Percentiles rank a stretch among this genome's conserved stretches.
phyloP scores from a whole-genome alignment of 2,888 invertebrate species.

The Masnerella sp. region DNA sequence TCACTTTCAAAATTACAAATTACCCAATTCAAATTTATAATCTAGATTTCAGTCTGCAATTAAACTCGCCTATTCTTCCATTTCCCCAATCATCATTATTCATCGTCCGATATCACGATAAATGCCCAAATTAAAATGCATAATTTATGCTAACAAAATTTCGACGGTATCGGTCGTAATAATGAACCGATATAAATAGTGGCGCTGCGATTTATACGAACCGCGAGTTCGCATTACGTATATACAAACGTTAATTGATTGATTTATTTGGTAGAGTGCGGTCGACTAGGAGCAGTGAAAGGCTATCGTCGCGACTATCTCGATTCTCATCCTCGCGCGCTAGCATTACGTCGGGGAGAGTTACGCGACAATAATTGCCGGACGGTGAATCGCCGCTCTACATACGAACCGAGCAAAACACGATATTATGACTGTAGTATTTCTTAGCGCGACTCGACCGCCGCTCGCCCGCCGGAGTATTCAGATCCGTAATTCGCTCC shows the following conservation, averaged over 20 bases:
- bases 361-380: constrained; percentile 48
- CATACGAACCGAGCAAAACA: constrained; percentile 59
- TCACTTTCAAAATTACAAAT: too few species aligned
- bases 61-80: too few species aligned
- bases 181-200: constrained; percentile 16
- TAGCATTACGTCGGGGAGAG: constrained; percentile 21
- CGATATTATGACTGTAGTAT: constrained; percentile 44
- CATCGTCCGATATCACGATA: background rate
- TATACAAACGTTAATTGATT: constrained; percentile 30
- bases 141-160: background rate
- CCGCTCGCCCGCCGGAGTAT: constrained; percentile 57
- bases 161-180: constrained; percentile 9
- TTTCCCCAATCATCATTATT: background rate
- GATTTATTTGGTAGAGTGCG: constrained; percentile 16
- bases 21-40: too few species aligned
- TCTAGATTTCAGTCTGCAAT: background rate
- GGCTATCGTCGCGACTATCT: constrained; percentile 40
- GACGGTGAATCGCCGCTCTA: constrained; percentile 62
- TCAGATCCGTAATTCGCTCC: constrained; percentile 64
- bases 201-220: constrained; percentile 11
- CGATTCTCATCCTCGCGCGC: constrained; percentile 37
- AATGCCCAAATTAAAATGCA: background rate
- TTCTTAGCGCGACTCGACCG: constrained; percentile 62
- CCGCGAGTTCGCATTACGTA: constrained; percentile 12
- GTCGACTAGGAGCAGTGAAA: constrained; percentile 30